Base-by-base conservation (phyloP, 2,113 vertebrate species). In the Polypterus senegalus region DNA sequence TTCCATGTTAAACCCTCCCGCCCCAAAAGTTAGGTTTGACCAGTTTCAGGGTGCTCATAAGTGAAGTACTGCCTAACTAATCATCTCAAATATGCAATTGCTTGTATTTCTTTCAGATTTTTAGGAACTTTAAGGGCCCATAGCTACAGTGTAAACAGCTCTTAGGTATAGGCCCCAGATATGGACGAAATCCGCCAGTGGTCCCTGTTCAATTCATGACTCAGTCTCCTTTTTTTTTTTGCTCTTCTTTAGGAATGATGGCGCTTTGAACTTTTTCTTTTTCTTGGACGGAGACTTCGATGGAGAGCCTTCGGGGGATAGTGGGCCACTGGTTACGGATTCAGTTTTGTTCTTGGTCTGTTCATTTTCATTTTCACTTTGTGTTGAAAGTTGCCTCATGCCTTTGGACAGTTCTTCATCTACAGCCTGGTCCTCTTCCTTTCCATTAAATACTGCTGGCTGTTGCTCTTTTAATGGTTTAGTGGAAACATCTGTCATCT, bases 221-320 rank as follows among this genome's bases (percentile, higher is more conserved):
- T 98, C 95, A 0, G 74, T 87, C 56, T 97, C 97, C 77, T 97
- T 98, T 83, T 95, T 95, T 77, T 90, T 90, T 77, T 90, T 90
- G 77, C 91, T 93, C 75, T 99, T 99, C 74, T 97, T 97, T 76
- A 99, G 84, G 79, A 99, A 99, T 0, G 93, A 97, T 0, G 96
- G 94, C 4, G 96, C 93, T 75, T 97, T 93, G 86, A 99, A 99
- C 80, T 99, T 99, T 89, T 99, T 99, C 67, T 99, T 99, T 86
- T 99, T 99, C 85, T 98, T 99, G 10, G 93, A 97, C 0, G 96
- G 96, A 0, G 94, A 98, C 79, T 98, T 99, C 69, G 88, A 94
- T 3, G 96, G 96, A 0, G 96, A 99, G 4, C 92, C 93, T 57
- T 98, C 94, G 0, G 94, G 95, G 53, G 94, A 94, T 72, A 86